Evolutionary conservation across 2,113 vertebrate genomes (phyloP).

Genomic region (Forbesichthys papilliferus): DNA sequence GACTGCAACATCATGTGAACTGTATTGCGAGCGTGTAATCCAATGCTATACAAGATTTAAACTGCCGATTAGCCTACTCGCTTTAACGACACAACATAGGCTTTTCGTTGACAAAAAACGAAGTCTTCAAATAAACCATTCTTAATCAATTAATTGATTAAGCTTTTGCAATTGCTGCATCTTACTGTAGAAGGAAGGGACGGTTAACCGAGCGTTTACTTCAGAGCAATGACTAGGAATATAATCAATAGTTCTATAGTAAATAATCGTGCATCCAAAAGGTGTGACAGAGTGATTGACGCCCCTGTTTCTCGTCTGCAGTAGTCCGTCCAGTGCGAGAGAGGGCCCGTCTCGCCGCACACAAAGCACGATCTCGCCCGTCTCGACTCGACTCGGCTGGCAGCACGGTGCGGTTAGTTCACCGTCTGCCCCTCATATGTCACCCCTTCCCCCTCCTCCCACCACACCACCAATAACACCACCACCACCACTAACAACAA

Average conservation of each 20-base stretch:
- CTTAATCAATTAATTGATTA: slow-evolving; percentile 24
- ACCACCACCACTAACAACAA: slow-evolving; percentile 23
- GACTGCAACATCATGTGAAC: no score
- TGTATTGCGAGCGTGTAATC: slow-evolving; percentile 15
- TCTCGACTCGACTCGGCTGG: slow-evolving; percentile 75
- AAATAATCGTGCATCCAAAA: slow-evolving; percentile 68
- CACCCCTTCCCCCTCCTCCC: not conserved
- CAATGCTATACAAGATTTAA: slow-evolving; percentile 47
- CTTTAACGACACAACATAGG: slow-evolving; percentile 49
- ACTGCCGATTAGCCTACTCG: slow-evolving; percentile 24
- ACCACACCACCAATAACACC: not conserved
- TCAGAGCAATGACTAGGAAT: slow-evolving; percentile 64
- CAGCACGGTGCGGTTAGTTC: slow-evolving; percentile 82
- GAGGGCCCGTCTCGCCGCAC: slow-evolving; percentile 79
- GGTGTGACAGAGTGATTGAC: slow-evolving; percentile 77
- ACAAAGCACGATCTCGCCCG: slow-evolving; percentile 78
- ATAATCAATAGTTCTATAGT: slow-evolving; percentile 44
- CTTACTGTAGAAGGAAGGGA: slow-evolving; percentile 25
- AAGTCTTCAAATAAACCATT: slow-evolving; percentile 62
- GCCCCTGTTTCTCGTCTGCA: slow-evolving; percentile 79
- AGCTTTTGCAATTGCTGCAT: slow-evolving; percentile 6
- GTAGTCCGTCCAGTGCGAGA: slow-evolving; percentile 79
- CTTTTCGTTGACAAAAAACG: slow-evolving; percentile 52
- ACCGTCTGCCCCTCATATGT: slow-evolving; percentile 65
- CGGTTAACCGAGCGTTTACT: slow-evolving; percentile 37